A percentile compares a stretch with the other conserved stretches of the same genome.
Evolutionary conservation across 1,140 invertebrate species (phyloP).

Genomic region (Tribolium madens): DNA sequence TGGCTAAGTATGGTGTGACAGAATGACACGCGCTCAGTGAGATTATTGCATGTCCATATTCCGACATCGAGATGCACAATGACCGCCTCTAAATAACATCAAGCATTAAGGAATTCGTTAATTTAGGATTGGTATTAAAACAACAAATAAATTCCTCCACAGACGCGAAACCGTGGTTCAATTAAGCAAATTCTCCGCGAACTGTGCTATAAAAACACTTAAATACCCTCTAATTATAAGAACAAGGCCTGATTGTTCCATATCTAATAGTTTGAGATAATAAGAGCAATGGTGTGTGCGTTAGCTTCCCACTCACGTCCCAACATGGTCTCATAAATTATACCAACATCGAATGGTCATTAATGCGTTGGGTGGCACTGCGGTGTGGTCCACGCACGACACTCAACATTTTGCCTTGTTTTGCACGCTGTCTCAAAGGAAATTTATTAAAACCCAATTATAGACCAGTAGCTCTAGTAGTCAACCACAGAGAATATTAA

Average conservation of each 20-base stretch:
- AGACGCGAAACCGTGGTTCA: background rate
- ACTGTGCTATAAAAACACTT: conserved; percentile 28
- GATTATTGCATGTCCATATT: conserved; percentile 32
- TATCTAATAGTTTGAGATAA: conserved; percentile 61
- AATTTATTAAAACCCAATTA: conserved; percentile 25
- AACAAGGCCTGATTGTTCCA: conserved; percentile 37
- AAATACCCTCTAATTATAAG: conserved; percentile 15
- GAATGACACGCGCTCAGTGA: conserved; percentile 23
- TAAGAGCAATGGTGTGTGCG: conserved; percentile 55
- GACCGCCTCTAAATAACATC: conserved; percentile 10
- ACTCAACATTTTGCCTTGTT: conserved; percentile 22
- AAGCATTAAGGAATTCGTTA: conserved; percentile 9
- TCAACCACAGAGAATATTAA: conserved; percentile 28
- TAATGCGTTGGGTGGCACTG: conserved; percentile 59
- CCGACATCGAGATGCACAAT: conserved; percentile 12
- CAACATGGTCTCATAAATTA: conserved; percentile 58
- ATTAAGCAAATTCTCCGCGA: conserved; percentile 23
- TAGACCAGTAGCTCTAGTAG: background rate
- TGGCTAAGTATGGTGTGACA: conserved; percentile 39
- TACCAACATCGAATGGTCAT: conserved; percentile 62
- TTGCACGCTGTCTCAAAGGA: background rate
- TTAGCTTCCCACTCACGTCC: conserved; percentile 58
- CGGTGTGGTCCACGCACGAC: conserved; percentile 52
- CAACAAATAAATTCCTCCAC: background rate
- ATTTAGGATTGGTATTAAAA: conserved; percentile 1